Conservation (phyloP, 2,113 vertebrate genomes). For the Cyanistes caeruleus region DNA sequence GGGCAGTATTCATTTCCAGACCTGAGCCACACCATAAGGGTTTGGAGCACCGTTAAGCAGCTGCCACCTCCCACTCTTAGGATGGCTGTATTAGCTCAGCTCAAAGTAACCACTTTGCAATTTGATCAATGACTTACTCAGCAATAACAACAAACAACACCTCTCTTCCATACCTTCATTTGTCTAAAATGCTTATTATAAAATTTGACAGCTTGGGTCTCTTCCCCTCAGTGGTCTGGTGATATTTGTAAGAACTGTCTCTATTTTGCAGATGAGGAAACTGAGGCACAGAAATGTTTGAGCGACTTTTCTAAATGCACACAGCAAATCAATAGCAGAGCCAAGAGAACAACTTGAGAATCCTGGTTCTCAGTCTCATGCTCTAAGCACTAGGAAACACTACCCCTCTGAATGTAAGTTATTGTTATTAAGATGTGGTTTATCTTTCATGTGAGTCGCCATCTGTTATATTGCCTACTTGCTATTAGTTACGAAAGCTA, state of each 20-base stretch:
- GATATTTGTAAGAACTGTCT: background rate
- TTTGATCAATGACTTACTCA: background rate
- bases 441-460: constrained; percentile 31
- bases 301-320: background rate
- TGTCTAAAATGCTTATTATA: background rate
- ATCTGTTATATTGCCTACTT: constrained; percentile 57
- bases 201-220: background rate
- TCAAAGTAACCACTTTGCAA: background rate
- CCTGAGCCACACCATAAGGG: background rate
- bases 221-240: background rate
- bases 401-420: constrained; percentile 39
- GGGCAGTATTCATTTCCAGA: background rate
- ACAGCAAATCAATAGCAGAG: background rate
- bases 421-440: constrained; percentile 43
- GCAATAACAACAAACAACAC: background rate
- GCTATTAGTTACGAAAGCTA: constrained; percentile 59
- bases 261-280: background rate
- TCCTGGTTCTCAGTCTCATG: background rate
- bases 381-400: background rate
- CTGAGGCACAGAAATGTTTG: background rate
- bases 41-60: background rate
- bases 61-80: background rate
- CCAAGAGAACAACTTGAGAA: constrained; percentile 7
- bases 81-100: background rate
- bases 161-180: background rate